A percentile compares a stretch with the other conserved stretches of the same genome.
These are phyloP conservation scores for Zaprionus africanus DNA, from an alignment of 1,140 invertebrate species.

Conservation along the genomic window DNA sequence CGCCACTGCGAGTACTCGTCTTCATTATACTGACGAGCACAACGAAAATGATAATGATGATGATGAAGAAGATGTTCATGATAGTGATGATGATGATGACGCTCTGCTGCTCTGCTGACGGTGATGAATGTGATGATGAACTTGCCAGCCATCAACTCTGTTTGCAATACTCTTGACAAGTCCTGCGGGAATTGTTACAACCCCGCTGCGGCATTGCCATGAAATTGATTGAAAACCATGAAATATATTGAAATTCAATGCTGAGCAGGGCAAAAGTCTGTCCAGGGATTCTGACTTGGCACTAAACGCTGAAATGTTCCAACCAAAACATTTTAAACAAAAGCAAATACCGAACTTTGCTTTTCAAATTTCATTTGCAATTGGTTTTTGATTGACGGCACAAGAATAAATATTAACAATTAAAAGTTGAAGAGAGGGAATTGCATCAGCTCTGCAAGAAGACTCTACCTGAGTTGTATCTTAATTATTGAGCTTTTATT, in stretches of 20 bases:
- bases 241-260: conserved; percentile 81
- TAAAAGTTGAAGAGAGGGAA: background rate
- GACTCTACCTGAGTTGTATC: no score
- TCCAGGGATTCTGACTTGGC: conserved; percentile 7
- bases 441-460: no score
- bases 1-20: background rate
- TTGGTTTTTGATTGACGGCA: background rate
- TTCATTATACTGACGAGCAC: background rate
- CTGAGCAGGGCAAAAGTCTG: conserved; percentile 28
- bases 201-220: conserved; percentile 56
- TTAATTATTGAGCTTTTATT: no score
- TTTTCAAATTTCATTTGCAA: background rate
- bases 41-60: conserved; percentile 10
- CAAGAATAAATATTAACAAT: background rate
- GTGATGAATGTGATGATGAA: conserved; percentile 50
- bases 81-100: conserved; percentile 18
- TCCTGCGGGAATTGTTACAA: conserved; percentile 58
- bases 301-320: background rate
- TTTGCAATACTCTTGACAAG: conserved; percentile 73
- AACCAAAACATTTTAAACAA: conserved; percentile 8
- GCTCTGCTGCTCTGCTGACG: conserved; percentile 21
- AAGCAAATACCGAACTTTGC: conserved; percentile 3
- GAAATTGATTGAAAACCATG: conserved; percentile 81
- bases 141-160: conserved; percentile 47
- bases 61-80: conserved; percentile 9